These are phyloP conservation scores for Melanotaenia nigrans DNA, from an alignment of 2,797 vertebrate species.

Conservation along the genomic window DNA sequence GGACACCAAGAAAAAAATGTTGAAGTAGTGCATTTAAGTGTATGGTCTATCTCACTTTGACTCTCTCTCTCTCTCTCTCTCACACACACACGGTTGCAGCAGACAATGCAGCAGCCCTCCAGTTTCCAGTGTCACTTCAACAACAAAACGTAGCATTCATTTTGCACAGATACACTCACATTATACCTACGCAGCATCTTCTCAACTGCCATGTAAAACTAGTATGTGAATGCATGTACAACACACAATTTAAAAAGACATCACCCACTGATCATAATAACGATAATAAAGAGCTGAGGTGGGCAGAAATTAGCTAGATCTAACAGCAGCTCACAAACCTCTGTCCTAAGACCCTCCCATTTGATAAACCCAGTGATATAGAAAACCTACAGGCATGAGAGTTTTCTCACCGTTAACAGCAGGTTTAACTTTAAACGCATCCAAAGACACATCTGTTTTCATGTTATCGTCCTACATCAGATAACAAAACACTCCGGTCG, in stretches of 20 bases:
- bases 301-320: constrained; percentile 2
- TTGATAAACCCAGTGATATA: neutral
- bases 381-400: neutral
- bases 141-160: constrained; percentile 32
- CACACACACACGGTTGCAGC: constrained; percentile 33
- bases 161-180: constrained; percentile 12
- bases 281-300: neutral
- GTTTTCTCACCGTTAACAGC: neutral
- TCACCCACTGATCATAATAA: constrained; percentile 4
- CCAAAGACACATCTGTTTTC: neutral
- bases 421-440: neutral
- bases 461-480: neutral
- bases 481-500: neutral
- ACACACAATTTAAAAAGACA: neutral
- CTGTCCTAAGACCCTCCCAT: neutral
- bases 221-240: neutral
- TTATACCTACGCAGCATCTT: constrained; percentile 28
- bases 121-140: constrained; percentile 50
- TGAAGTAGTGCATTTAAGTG: constrained; percentile 33
- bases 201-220: neutral
- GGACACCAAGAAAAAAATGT: constrained; percentile 18
- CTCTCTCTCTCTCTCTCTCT: neutral
- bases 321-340: neutral
- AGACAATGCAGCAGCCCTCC: constrained; percentile 57
- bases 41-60: constrained; percentile 17